Conservation (phyloP, 2,888 invertebrate genomes). For the Drosophila helvetica region DNA sequence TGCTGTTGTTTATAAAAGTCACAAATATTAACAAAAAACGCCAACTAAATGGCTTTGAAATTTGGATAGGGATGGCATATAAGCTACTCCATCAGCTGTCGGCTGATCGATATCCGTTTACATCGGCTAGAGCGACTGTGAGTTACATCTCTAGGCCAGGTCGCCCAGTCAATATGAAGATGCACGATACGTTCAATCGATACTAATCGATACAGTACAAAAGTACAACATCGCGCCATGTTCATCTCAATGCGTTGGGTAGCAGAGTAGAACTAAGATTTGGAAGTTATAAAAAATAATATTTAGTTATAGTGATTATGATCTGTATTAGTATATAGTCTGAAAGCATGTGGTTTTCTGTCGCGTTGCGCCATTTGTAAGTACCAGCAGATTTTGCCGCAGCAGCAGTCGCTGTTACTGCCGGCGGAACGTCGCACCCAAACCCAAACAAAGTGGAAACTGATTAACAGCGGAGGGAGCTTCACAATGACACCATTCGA, state of each 20-base stretch:
- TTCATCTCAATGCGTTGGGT: not conserved
- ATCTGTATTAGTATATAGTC: not conserved
- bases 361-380: conserved; percentile 6
- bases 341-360: conserved; percentile 19
- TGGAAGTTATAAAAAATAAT: not conserved
- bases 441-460: conserved; percentile 8
- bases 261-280: not conserved
- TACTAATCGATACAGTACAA: not conserved
- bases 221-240: not conserved
- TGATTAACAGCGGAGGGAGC: conserved; percentile 31
- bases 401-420: not conserved
- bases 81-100: not conserved
- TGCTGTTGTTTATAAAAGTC: not conserved
- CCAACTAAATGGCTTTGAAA: not conserved
- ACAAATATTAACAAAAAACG: not conserved
- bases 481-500: conserved; percentile 86
- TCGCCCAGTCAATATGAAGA: too few relatives aligned
- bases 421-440: conserved; percentile 4
- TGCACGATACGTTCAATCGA: not conserved
- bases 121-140: not conserved
- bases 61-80: not conserved
- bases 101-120: not conserved
- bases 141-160: not conserved
- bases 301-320: not conserved
- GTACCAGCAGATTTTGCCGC: conserved; percentile 1